Evolutionary conservation across 30 jellyfish, hydroid and myxozoan species (phyloP).

Genomic region (Aurelia sp.): DNA sequence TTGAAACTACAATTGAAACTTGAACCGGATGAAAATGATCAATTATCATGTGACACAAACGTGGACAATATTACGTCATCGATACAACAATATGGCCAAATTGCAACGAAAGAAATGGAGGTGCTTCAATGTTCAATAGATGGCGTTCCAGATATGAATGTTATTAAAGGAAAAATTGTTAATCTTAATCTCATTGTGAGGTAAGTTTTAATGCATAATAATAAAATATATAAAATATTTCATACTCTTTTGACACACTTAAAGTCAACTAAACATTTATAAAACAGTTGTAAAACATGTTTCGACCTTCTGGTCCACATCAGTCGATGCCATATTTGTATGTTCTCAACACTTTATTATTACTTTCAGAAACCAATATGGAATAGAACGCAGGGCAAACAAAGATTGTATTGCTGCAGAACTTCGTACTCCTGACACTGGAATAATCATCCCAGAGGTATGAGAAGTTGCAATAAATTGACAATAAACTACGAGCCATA

Average conservation of each 20-base stretch:
- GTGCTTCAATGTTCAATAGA: conserved; percentile 73
- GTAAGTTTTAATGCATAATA: too few relatives aligned
- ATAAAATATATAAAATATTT: too few relatives aligned
- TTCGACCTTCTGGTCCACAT: too few relatives aligned
- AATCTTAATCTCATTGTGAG: conserved; percentile 75
- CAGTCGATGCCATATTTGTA: too few relatives aligned
- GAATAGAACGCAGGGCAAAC: conserved; percentile 62
- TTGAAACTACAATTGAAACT: conserved; percentile 73
- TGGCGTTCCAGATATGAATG: conserved; percentile 67
- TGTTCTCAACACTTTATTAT: background rate
- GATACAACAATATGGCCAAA: conserved; percentile 81
- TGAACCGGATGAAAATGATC: conserved; percentile 93
- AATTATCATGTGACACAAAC: conserved; percentile 84
- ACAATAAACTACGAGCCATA: too few relatives aligned
- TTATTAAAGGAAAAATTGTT: conserved; percentile 76
- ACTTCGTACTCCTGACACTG: conserved; percentile 90
- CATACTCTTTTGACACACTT: too few relatives aligned
- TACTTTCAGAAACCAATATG: conserved; percentile 80
- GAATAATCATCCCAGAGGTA: conserved; percentile 94
- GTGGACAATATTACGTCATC: conserved; percentile 77
- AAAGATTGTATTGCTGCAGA: conserved; percentile 80
- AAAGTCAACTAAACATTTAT: too few relatives aligned
- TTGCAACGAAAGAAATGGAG: conserved; percentile 79
- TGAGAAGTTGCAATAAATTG: background rate
- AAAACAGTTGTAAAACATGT: too few relatives aligned